Evolutionary conservation across 2,797 vertebrate genomes (phyloP), one percentile per base, ranked within the genome.

Genomic region (Pteropus rufus): DNA sequence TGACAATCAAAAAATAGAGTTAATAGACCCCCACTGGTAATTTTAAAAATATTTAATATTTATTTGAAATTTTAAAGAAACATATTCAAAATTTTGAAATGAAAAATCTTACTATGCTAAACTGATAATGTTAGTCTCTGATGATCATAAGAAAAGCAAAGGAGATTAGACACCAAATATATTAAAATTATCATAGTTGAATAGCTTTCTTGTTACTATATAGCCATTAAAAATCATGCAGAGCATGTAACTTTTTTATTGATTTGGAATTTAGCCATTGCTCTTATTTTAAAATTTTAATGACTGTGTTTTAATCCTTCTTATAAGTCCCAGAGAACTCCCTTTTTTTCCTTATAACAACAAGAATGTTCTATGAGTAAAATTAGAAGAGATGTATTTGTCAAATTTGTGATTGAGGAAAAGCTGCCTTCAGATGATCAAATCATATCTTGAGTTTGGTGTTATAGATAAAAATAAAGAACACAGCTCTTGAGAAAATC

Each of bases 241-340:
- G 65, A 52, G 65, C 65, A 84, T 96, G 92, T 96, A 95, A 91
- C 44, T 95, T 94, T 97, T 98, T 98, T 97, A 98, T 94, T 87
- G 44, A 54, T 54, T 97, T 97, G 93, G 85, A 97, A 87, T 96
- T 96, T 95, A 86, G 88, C 95, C 96, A 96, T 70, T 54, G 56
- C 36, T 85, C 81, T 92, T 65, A 96, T 91, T 97, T 97, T 96
- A 62, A 73, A 80, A 83, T 73, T 92, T 95, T 97, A 94, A 91
- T 91, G 84, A 46, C 77, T 89, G 7, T 83, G 46, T 62, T 96
- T 94, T 91, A 98, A 95, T 75, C 56, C 85, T 92, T 91, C 41
- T 7, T 36, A 19, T 58, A 79, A 91, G 41, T 56, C 23, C 41
- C 58, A 85, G 39, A 95, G 70, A 93, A 84, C 12, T 56, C 36